Evolutionary conservation across 1,140 invertebrate species (phyloP).

Genomic region (Drosophila murphyi): DNA sequence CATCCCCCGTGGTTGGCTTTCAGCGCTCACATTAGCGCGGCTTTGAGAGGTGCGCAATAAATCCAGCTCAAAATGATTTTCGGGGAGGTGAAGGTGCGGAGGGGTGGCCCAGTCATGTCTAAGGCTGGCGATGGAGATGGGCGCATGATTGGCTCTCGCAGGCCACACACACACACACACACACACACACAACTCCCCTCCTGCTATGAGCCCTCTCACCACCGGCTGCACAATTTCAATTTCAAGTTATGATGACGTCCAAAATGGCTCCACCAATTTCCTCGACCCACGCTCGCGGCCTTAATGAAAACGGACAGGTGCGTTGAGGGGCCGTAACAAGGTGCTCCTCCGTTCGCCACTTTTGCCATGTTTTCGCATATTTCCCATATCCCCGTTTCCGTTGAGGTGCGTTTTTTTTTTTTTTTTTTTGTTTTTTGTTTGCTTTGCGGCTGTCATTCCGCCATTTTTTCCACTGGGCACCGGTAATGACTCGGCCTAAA

Average conservation of each 20-base stretch:
- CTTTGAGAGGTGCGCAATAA: constrained; percentile 66
- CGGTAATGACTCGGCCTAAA: background rate
- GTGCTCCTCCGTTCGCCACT: constrained; percentile 15
- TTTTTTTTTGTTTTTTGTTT: background rate
- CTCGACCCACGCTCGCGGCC: constrained; percentile 8
- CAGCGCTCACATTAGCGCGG: constrained; percentile 75
- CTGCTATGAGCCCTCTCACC: background rate
- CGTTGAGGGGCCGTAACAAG: constrained; percentile 24
- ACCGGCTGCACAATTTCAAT: constrained; percentile 58
- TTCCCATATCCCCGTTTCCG: constrained; percentile 20
- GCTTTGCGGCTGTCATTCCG: constrained; percentile 7
- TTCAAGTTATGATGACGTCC: constrained; percentile 70
- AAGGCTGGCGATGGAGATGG: constrained; percentile 47
- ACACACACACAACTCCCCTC: background rate
- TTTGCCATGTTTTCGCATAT: constrained; percentile 18
- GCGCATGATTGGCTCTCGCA: constrained; percentile 61
- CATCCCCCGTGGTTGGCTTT: constrained; percentile 32
- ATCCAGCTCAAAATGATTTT: constrained; percentile 78
- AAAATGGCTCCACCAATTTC: constrained; percentile 67
- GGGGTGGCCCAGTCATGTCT: background rate
- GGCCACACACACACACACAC: no score
- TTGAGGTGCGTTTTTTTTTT: background rate
- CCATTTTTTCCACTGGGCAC: background rate
- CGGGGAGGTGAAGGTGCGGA: background rate
- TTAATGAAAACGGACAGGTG: constrained; percentile 77